Evolutionary conservation across 2,113 vertebrate genomes (phyloP), one percentile per base, ranked within the genome.

Genomic region (Sterna hirundo): DNA sequence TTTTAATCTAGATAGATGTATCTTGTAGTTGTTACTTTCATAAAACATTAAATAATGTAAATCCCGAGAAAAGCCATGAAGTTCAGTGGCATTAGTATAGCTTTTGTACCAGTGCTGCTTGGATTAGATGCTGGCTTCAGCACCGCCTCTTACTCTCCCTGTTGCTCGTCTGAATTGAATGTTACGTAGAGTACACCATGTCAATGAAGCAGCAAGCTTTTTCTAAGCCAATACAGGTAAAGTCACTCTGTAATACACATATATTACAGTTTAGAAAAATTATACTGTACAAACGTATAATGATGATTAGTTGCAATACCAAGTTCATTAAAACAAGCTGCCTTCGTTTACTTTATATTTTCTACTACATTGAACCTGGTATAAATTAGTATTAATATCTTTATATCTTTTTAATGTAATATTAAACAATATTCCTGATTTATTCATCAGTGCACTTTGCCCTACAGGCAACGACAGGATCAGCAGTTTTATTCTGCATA

Each of bases 361-460:
- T 95, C 91, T 57, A 88, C 61, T 84, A 49, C 75, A 78, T 21
- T 44, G 26, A 84, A 79, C 57, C 55, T 66, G 8, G 40, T 54
- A 87, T 83, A 96, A 92, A 94, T 95, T 94, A 83, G 65, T 96
- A 88, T 52, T 94, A 90, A 95, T 78, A 91, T 30, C 84, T 90
- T 93, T 90, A 54, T 82, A 80, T 92, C 80, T 94, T 95, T 95
- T 96, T 96, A 95, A 95, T 96, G 91, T 91, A 97, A 95, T 95
- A 97, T 97, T 97, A 97, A 97, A 94, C 93, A 89, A 93, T 95
- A 83, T 83, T 92, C 54, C 42, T 96, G 94, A 95, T 95, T 95
- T 94, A 96, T 94, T 94, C 42, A 95, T 93, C 81, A 86, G 66
- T 86, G 93, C 78, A 90, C 82, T 97, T 96, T 96, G 84, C 91